Evolutionary conservation across 1,140 invertebrate genomes (phyloP).

Genomic region (Eumaeus atala): DNA sequence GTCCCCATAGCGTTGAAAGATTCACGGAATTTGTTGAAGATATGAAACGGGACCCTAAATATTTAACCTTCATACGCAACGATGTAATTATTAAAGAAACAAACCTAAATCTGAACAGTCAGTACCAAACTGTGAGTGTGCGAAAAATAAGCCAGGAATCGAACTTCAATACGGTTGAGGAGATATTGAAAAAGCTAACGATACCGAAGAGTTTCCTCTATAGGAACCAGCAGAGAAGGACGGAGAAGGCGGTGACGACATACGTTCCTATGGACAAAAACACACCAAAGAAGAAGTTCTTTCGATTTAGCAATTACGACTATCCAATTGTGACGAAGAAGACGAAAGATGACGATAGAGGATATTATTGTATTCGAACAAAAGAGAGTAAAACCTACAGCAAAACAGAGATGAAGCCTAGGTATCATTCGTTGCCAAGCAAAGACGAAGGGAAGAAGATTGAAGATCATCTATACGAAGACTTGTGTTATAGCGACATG

Average conservation of each 20-base stretch:
- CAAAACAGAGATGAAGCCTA: slow-evolving; percentile 40
- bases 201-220: slow-evolving; percentile 69
- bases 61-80: slow-evolving; percentile 29
- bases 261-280: slow-evolving; percentile 62
- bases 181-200: slow-evolving; percentile 52
- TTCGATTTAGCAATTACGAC: slow-evolving; percentile 56
- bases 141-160: slow-evolving; percentile 42
- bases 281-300: slow-evolving; percentile 43
- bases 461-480: slow-evolving; percentile 65
- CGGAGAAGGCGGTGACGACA: slow-evolving; percentile 43
- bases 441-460: slow-evolving; percentile 37
- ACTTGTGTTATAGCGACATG: slow-evolving; percentile 54
- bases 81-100: slow-evolving; percentile 39
- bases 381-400: slow-evolving; percentile 40
- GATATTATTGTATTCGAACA: slow-evolving; percentile 53
- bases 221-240: slow-evolving; percentile 47
- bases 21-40: slow-evolving; percentile 54
- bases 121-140: slow-evolving; percentile 56
- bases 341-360: slow-evolving; percentile 47
- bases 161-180: slow-evolving; percentile 43
- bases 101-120: slow-evolving; percentile 39
- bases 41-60: slow-evolving; percentile 52
- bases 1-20: slow-evolving; percentile 43
- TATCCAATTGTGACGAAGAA: slow-evolving; percentile 49
- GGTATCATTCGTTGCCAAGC: slow-evolving; percentile 47